phyloP scores from a whole-genome alignment of 2,797 vertebrate genomes.

The Orestias chungarensis region DNA sequence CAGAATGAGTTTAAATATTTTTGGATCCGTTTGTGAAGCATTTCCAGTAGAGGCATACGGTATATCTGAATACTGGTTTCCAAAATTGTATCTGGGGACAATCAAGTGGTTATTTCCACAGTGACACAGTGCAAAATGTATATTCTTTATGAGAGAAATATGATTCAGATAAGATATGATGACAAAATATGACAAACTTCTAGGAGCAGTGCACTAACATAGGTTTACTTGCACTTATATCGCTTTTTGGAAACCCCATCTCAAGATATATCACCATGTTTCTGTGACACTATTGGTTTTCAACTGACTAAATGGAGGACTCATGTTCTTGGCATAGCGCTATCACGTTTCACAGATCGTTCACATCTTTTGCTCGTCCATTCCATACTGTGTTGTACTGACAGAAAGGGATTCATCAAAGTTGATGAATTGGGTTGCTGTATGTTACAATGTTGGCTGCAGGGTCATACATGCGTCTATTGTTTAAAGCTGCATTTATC shows the following conservation, averaged over 20 bases:
- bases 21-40: not conserved
- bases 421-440: constrained; percentile 40
- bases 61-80: no score
- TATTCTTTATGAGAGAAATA: not conserved
- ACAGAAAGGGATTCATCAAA: constrained; percentile 44
- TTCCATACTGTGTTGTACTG: constrained; percentile 23
- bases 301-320: constrained; percentile 33
- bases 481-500: constrained; percentile 39
- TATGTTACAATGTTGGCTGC: constrained; percentile 36
- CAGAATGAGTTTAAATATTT: not conserved
- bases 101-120: not conserved
- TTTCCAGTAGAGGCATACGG: no score
- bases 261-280: constrained; percentile 24
- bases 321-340: constrained; percentile 22
- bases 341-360: constrained; percentile 66
- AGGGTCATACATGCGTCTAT: constrained; percentile 56
- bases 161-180: no score
- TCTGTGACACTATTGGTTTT: constrained; percentile 36
- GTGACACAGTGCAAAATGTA: not conserved
- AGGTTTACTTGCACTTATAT: not conserved
- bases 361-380: constrained; percentile 23
- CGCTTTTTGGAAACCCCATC: constrained; percentile 1
- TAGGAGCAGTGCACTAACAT: not conserved
- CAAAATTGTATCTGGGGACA: not conserved
- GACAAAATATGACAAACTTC: not conserved